Evolutionary conservation across 2,888 invertebrate genomes (phyloP).

Genomic region (Drosophila affinis): DNA sequence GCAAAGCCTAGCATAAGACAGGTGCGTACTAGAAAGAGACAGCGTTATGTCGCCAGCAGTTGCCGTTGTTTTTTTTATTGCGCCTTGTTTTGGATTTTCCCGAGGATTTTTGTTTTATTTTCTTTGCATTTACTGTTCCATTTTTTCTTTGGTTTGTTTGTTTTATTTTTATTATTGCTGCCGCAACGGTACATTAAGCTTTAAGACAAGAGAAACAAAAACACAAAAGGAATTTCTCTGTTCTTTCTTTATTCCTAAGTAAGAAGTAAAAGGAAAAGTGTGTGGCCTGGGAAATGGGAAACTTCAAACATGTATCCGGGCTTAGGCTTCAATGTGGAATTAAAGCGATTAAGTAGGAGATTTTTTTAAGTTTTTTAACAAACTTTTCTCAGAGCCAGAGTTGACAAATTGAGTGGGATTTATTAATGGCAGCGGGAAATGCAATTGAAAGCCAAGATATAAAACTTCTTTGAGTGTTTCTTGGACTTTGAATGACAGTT

Average conservation of each 20-base stretch:
- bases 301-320: conserved; percentile 45
- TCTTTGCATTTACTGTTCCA: conserved; percentile 46
- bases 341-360: conserved; percentile 26
- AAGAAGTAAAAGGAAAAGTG: conserved; percentile 46
- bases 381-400: conserved; percentile 8
- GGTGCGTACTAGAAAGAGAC: conserved; percentile 21
- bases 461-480: conserved; percentile 20
- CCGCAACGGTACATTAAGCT: conserved; percentile 80
- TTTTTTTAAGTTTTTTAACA: background rate
- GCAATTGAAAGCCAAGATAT: conserved; percentile 14
- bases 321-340: conserved; percentile 43
- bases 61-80: conserved; percentile 48
- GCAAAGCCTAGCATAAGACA: conserved; percentile 1
- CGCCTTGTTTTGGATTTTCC: conserved; percentile 47
- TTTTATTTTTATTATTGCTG: conserved; percentile 71
- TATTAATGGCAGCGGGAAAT: background rate
- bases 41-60: conserved; percentile 77
- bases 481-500: conserved; percentile 2
- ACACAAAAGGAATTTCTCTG: conserved; percentile 15
- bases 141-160: conserved; percentile 5
- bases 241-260: conserved; percentile 41
- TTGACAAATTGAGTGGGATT: conserved; percentile 13
- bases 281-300: conserved; percentile 11
- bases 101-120: conserved; percentile 61
- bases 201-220: conserved; percentile 57